Base-by-base conservation (phyloP, 2,797 vertebrate species). In the Oreochromis mossambicus region DNA sequence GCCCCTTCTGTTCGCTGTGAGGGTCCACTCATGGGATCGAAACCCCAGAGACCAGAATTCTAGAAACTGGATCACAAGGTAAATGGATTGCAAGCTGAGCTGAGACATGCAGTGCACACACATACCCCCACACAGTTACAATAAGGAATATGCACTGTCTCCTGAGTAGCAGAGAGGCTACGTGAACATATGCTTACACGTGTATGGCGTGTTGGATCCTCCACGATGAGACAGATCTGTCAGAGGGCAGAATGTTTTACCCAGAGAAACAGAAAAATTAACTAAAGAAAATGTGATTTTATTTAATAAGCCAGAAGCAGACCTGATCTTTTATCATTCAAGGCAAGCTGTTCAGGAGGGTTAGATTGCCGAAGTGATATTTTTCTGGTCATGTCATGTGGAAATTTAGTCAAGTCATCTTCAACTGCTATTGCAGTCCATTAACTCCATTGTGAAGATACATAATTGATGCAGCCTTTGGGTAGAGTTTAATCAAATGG, bases 401-500 rank as follows among this genome's bases (percentile, higher is more conserved):
- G 91, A 95, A 95, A 95, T 95, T 93, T 93, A 94, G 94, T 94
- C 92, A 92, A 95, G 93, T 95, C 94, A 94, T 95, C 93, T 91
- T 94, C 94, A 91, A 87, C 92, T 91, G 91, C 94, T 94, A 95
- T 95, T 94, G 89, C 93, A 93, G 95, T 92, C 94, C 94, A 95
- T 96, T 95, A 95, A 90, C 92, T 95, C 93, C 93, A 94, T 96
- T 95, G 95, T 95, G 92, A 94, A 90, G 94, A 96, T 95, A 92
- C 94, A 96, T 96, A 95, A 95, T 96, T 95, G 94, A 95, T 95
- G 94, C 91, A 86, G 95, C 95, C 95, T 92, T 94, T 95, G 94
- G 94, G 93, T 93, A 93, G 94, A 91, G 92, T 95, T 96, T 95
- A 95, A 95, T 96, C 94, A 96, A 95, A 95, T 91, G 90, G 93